Evolutionary conservation across 2,888 invertebrate genomes (phyloP).

Genomic region (Ephialtes manifestator): DNA sequence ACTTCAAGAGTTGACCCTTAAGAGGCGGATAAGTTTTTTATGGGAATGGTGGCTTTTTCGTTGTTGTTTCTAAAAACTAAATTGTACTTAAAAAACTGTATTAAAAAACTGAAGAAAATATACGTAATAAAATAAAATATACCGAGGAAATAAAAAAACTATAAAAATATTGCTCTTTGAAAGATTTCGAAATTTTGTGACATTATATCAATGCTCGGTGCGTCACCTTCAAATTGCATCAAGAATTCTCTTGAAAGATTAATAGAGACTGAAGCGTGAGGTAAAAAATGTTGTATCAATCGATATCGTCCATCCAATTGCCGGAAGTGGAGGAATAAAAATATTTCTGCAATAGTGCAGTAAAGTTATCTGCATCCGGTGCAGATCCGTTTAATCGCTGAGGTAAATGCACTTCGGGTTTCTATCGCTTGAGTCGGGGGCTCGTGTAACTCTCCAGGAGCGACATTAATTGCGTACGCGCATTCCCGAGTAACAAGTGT

Average conservation of each 20-base stretch:
- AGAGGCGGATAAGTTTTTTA: too few species aligned
- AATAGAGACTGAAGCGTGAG: neutral
- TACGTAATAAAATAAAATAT: too few species aligned
- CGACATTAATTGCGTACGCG: neutral
- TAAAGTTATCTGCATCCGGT: conserved; percentile 22
- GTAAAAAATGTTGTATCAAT: neutral
- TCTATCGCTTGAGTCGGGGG: neutral
- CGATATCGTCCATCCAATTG: neutral
- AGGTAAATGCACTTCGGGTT: neutral
- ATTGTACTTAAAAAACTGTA: too few species aligned
- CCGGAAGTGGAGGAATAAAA: neutral
- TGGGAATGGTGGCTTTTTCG: too few species aligned
- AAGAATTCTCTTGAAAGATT: neutral
- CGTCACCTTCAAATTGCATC: neutral
- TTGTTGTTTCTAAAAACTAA: too few species aligned
- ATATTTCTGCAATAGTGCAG: neutral
- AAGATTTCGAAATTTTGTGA: neutral
- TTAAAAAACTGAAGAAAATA: too few species aligned
- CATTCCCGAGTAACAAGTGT: conserved; percentile 1
- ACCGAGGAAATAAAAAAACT: too few species aligned
- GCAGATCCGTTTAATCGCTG: neutral
- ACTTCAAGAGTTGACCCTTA: too few species aligned
- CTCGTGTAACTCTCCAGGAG: neutral
- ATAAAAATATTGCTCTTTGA: too few species aligned
- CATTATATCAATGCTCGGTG: neutral